Evolutionary conservation across 1,140 invertebrate genomes (phyloP).

Genomic region (Myzus persicae): DNA sequence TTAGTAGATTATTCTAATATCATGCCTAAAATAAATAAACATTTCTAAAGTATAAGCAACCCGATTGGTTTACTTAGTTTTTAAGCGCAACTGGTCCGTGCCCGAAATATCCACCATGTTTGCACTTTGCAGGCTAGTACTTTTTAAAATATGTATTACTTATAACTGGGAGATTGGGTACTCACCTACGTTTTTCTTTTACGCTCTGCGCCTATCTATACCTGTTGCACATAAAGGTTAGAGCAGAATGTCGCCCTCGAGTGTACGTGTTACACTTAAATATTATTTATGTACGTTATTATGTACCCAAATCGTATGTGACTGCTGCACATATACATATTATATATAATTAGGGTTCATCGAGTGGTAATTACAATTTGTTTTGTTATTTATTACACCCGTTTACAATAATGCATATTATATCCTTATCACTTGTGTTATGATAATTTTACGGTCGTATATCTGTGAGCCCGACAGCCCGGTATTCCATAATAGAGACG

Average conservation of each 20-base stretch:
- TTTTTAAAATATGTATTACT: no score
- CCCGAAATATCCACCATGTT: not conserved
- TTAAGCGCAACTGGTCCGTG: no score
- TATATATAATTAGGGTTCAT: not conserved
- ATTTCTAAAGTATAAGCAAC: no score
- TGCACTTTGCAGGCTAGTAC: not conserved
- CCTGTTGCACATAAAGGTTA: not conserved
- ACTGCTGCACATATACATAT: not conserved
- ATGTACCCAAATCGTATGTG: not conserved
- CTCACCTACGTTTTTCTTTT: no score
- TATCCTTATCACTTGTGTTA: not conserved
- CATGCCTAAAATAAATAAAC: no score
- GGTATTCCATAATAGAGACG: not conserved
- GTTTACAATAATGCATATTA: not conserved
- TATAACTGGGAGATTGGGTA: no score
- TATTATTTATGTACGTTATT: not conserved
- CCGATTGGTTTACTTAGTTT: no score
- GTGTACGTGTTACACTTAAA: not conserved
- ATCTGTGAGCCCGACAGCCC: no score
- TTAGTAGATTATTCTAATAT: no score
- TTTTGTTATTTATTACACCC: not conserved
- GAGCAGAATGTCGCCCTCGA: not conserved
- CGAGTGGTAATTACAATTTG: slow-evolving; percentile 4
- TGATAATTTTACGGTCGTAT: not conserved
- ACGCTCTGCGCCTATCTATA: no score